Evolutionary conservation across 92 coral and sea anemone genomes (phyloP).

Genomic region (Paramuricea clavata): DNA sequence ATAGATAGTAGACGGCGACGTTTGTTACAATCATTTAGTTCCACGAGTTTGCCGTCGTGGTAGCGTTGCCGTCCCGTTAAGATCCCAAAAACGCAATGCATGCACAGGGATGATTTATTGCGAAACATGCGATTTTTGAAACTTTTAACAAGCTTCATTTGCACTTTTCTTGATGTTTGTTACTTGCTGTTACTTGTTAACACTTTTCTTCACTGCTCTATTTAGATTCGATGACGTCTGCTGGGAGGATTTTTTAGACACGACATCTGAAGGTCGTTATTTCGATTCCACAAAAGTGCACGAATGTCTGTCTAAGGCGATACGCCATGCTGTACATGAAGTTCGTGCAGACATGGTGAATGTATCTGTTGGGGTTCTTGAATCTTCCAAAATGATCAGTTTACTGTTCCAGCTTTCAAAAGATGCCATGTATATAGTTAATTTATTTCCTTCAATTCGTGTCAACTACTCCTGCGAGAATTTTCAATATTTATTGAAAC

Average conservation of each 20-base stretch:
- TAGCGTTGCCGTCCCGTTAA: no score
- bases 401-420: slow-evolving; percentile 1
- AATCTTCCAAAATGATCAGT: not conserved
- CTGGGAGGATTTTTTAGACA: slow-evolving; percentile 3
- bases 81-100: no score
- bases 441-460: slow-evolving; percentile 20
- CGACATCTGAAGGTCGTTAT: not conserved
- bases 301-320: not conserved
- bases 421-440: not conserved
- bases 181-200: not conserved
- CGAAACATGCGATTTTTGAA: no score
- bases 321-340: not conserved
- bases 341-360: not conserved
- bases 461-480: slow-evolving; percentile 17
- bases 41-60: no score
- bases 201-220: not conserved
- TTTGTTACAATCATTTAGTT: no score
- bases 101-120: no score
- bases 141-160: no score
- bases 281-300: not conserved
- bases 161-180: no score
- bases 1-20: no score
- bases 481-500: not conserved
- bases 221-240: slow-evolving; percentile 11
- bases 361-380: not conserved